These are phyloP conservation scores for Drosophila gaucha DNA, from an alignment of 2,888 invertebrate genomes.

Conservation along the genomic window DNA sequence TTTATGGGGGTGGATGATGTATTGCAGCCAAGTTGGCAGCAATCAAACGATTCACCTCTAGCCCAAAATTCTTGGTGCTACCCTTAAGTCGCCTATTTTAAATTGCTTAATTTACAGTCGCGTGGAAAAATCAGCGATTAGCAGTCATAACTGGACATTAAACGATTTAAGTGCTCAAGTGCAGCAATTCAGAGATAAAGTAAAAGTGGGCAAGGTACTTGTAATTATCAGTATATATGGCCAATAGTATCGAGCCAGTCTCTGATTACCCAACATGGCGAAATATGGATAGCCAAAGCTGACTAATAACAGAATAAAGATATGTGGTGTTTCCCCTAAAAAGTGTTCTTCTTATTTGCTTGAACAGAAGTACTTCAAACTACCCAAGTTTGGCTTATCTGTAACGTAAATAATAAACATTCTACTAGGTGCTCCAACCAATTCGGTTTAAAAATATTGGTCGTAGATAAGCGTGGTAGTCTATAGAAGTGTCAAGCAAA, in stretches of 20 bases:
- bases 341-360: no score
- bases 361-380: not conserved
- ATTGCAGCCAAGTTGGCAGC: conserved; percentile 51
- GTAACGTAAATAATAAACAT: not conserved
- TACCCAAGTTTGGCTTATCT: conserved; percentile 1
- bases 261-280: conserved; percentile 38
- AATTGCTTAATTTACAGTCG: conserved; percentile 44
- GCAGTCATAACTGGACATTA: conserved; percentile 25
- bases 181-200: conserved; percentile 60
- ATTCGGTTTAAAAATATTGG: conserved; percentile 11
- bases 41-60: conserved; percentile 60
- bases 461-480: conserved; percentile 22
- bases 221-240: conserved; percentile 11
- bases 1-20: conserved; percentile 64
- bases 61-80: not conserved
- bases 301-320: conserved; percentile 42
- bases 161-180: conserved; percentile 59
- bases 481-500: conserved; percentile 20
- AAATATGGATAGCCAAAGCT: conserved; percentile 39
- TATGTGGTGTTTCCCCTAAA: conserved; percentile 28
- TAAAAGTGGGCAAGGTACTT: conserved; percentile 33
- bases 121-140: conserved; percentile 59
- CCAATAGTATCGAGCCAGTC: not conserved
- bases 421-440: not conserved
- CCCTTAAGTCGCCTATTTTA: conserved; percentile 1